Percentiles rank a stretch among this genome's conserved stretches.
Conservation (phyloP, 2,113 vertebrate species). For the Gymnorhina tibicen region DNA sequence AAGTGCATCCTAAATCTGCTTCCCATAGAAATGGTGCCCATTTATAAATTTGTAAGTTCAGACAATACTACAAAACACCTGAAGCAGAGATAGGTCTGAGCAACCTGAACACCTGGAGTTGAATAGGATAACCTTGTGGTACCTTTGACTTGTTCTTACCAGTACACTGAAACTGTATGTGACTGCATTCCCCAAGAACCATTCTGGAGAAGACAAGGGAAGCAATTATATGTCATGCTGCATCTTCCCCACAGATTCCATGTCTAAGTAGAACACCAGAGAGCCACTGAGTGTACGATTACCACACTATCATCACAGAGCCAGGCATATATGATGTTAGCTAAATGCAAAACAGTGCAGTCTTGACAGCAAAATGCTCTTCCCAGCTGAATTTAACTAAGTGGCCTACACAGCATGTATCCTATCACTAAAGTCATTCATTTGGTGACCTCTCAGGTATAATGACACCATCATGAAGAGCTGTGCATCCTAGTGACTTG, state of each 20-base stretch:
- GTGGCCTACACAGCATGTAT: not conserved
- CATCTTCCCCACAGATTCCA: not conserved
- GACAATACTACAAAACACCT: not conserved
- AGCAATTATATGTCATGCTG: not conserved
- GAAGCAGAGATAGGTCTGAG: not conserved
- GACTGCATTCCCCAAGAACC: not conserved
- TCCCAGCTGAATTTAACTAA: not conserved
- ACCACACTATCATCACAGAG: not conserved
- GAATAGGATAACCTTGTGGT: not conserved
- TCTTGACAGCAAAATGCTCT: not conserved
- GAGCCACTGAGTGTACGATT: not conserved
- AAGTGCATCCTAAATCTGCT: not conserved
- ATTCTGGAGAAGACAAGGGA: not conserved
- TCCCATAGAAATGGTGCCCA: not conserved
- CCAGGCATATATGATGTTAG: not conserved
- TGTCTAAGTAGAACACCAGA: rapidly evolving
- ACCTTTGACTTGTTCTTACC: not conserved
- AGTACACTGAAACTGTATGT: not conserved
- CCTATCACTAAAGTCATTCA: not conserved
- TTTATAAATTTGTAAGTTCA: not conserved
- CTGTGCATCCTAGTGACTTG: not conserved
- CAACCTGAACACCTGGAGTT: not conserved
- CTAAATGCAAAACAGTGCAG: not conserved
- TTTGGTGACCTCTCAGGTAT: not conserved
- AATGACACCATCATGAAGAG: not conserved